These are phyloP conservation scores for Drosophila incognita DNA, from an alignment of 2,888 invertebrate genomes.

Conservation along the genomic window DNA sequence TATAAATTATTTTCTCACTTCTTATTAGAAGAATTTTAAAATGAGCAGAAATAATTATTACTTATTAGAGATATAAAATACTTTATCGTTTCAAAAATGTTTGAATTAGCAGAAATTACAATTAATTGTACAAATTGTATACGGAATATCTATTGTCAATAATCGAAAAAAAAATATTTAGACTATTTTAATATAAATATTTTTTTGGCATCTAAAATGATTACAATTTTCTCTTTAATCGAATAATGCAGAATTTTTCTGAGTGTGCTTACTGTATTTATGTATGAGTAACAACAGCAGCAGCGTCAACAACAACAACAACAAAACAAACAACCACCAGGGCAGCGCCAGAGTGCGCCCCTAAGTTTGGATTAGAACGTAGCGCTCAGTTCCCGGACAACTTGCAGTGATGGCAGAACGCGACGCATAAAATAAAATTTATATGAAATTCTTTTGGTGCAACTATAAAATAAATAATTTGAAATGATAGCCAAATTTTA, in stretches of 20 bases:
- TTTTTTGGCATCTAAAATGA: not conserved
- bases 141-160: not conserved
- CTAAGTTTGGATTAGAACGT: conserved; percentile 69
- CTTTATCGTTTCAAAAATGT: not conserved
- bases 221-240: too few species aligned
- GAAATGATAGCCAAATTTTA: not conserved
- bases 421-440: conserved; percentile 11
- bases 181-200: too few species aligned
- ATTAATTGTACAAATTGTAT: not conserved
- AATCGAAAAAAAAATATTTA: not conserved
- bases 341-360: conserved; percentile 41
- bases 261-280: conserved; percentile 12
- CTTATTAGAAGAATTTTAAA: not conserved
- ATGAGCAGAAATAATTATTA: not conserved
- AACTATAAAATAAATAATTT: not conserved
- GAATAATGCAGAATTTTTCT: not conserved
- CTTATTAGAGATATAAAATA: too few species aligned
- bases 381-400: conserved; percentile 76
- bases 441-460: conserved; percentile 2
- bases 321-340: conserved; percentile 58
- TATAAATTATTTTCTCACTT: not conserved
- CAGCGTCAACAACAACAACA: conserved; percentile 25
- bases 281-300: conserved; percentile 11
- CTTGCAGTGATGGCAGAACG: conserved; percentile 70
- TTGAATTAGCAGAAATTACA: not conserved